Evolutionary conservation across 2,797 vertebrate species (phyloP).

Genomic region (Pelochelys cantorii): DNA sequence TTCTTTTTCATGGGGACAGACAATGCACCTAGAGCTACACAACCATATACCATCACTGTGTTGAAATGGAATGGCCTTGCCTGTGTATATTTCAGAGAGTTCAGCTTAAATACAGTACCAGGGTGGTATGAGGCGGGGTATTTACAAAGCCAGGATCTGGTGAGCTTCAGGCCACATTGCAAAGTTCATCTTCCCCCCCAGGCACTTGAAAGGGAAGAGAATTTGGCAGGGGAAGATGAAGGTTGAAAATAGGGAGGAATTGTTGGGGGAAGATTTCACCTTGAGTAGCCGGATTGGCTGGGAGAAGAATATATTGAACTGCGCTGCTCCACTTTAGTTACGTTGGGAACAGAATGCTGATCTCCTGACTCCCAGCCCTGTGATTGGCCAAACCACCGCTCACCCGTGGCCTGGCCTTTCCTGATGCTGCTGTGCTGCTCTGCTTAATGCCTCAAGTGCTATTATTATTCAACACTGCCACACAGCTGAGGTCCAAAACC

Average conservation of each 20-base stretch:
- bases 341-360: not conserved
- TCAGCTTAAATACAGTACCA: accelerated
- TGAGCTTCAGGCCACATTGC: accelerated
- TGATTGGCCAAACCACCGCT: not conserved
- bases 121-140: not conserved
- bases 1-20: not conserved
- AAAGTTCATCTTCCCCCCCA: not conserved
- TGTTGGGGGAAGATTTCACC: not conserved
- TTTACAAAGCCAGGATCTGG: not conserved
- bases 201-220: accelerated
- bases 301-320: not conserved
- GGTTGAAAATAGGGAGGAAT: not conserved
- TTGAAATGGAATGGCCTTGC: accelerated
- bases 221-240: not conserved
- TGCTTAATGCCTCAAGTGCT: not conserved
- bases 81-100: not conserved
- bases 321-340: not conserved
- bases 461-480: not conserved
- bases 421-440: not conserved
- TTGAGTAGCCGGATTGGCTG: not conserved
- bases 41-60: not conserved
- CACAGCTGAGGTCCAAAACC: not conserved
- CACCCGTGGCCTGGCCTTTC: not conserved
- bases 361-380: not conserved
- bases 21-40: not conserved